Percentiles rank a stretch among this genome's conserved stretches.
These are phyloP conservation scores for Notospermus geniculatus DNA, from an alignment of 1,140 invertebrate species.

Conservation along the genomic window DNA sequence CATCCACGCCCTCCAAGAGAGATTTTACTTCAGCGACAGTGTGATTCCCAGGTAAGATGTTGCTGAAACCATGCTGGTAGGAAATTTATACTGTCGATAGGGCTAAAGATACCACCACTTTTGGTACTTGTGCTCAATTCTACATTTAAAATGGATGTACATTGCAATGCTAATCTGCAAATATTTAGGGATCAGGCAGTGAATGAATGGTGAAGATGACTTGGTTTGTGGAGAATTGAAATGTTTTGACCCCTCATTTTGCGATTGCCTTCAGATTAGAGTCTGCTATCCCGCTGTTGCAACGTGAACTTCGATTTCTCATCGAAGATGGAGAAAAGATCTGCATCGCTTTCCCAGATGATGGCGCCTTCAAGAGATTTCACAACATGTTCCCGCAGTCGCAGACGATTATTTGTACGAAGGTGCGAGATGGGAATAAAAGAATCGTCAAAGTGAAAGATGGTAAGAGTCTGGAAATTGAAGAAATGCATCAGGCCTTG, in stretches of 20 bases:
- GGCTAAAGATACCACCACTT: too few relatives aligned
- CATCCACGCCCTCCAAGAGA: slow-evolving; percentile 56
- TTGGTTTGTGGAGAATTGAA: too few relatives aligned
- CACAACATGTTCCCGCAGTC: slow-evolving; percentile 40
- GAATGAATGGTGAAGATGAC: too few relatives aligned
- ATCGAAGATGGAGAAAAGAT: slow-evolving; percentile 32
- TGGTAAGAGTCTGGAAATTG: too few relatives aligned
- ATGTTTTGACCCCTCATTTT: too few relatives aligned
- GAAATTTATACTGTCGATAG: too few relatives aligned
- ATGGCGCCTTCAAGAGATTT: slow-evolving; percentile 55
- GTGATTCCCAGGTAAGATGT: slow-evolving; percentile 52
- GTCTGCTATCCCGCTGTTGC: slow-evolving; percentile 48
- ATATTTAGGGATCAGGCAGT: too few relatives aligned
- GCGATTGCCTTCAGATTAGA: slow-evolving; percentile 50
- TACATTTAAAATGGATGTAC: too few relatives aligned
- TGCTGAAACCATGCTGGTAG: too few relatives aligned
- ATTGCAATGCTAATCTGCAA: too few relatives aligned
- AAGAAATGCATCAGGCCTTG: too few relatives aligned
- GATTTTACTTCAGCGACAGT: slow-evolving; percentile 55
- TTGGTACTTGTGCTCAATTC: too few relatives aligned
- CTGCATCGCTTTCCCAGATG: slow-evolving; percentile 53
- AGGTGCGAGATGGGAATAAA: slow-evolving; percentile 47
- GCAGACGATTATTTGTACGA: slow-evolving; percentile 48
- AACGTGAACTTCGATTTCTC: slow-evolving; percentile 31
- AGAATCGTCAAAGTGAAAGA: slow-evolving; percentile 53